Percentiles rank a stretch among this genome's conserved stretches.
phyloP scores from a whole-genome alignment of 2,888 invertebrate genomes.

The Metallyticus violacea region DNA sequence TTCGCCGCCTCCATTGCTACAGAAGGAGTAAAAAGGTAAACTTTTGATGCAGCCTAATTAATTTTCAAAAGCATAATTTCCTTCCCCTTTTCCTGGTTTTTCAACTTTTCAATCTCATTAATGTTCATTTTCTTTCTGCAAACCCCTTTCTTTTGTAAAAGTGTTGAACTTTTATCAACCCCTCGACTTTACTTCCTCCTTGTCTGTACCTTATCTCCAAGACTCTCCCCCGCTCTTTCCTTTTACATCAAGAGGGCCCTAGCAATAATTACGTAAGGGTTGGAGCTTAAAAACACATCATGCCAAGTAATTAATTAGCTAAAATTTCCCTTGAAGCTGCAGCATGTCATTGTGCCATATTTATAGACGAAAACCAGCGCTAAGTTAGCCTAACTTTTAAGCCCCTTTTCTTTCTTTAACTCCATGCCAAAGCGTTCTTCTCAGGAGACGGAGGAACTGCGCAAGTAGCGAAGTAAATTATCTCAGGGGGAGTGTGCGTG shows the following conservation, averaged over 20 bases:
- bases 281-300: neutral
- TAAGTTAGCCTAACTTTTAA: neutral
- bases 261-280: neutral
- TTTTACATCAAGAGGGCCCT: neutral
- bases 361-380: neutral
- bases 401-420: neutral
- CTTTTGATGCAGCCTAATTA: neutral
- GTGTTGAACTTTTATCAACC: neutral
- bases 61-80: neutral
- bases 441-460: no score
- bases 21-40: neutral
- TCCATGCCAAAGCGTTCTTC: neutral
- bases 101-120: neutral
- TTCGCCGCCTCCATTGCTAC: neutral
- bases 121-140: neutral
- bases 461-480: neutral
- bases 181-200: neutral
- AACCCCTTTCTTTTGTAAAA: neutral
- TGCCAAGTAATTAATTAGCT: conserved; percentile 1
- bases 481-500: neutral
- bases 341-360: neutral
- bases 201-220: neutral
- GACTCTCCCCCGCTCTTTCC: neutral
- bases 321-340: neutral
- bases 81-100: neutral